A percentile compares a stretch with the other conserved stretches of the same genome.
Evolutionary conservation across 2,797 vertebrate species (phyloP).

Genomic region (Aeoliscus strigatus): DNA sequence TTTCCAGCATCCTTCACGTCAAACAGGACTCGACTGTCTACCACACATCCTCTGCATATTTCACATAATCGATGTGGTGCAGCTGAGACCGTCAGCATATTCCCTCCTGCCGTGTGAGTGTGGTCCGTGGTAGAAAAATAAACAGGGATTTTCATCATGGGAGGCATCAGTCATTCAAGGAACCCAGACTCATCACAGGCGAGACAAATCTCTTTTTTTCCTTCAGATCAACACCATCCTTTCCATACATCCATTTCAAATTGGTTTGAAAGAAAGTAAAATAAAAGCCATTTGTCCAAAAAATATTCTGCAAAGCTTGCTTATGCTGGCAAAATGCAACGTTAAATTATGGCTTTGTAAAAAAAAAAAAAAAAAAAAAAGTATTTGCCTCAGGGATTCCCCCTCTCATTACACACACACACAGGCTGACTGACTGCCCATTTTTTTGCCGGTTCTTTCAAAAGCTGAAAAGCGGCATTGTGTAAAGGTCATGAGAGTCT

Average conservation of each 20-base stretch:
- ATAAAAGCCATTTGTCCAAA: slow-evolving; percentile 32
- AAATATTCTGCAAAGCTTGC: slow-evolving; percentile 19
- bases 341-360: slow-evolving; percentile 35
- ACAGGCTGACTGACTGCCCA: slow-evolving; percentile 22
- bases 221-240: slow-evolving; percentile 30
- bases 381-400: slow-evolving; percentile 57
- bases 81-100: slow-evolving; percentile 49
- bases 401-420: slow-evolving; percentile 18
- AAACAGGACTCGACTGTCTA: slow-evolving; percentile 56
- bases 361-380: slow-evolving; percentile 26
- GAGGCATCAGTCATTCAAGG: slow-evolving; percentile 44
- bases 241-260: slow-evolving; percentile 31
- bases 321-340: slow-evolving; percentile 43
- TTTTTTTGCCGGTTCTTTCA: slow-evolving; percentile 53
- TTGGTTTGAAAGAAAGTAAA: slow-evolving; percentile 26
- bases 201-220: slow-evolving; percentile 20
- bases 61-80: slow-evolving; percentile 57
- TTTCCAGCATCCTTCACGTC: slow-evolving; percentile 50
- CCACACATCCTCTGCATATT: slow-evolving; percentile 62
- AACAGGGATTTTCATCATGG: slow-evolving; percentile 58
- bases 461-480: slow-evolving; percentile 75
- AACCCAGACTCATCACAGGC: slow-evolving; percentile 14
- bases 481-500: slow-evolving; percentile 73
- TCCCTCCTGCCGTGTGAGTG: slow-evolving; percentile 45
- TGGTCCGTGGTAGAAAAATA: slow-evolving; percentile 57